Conservation (phyloP, 2,797 vertebrate genomes). For the Lepus townsendii region DNA sequence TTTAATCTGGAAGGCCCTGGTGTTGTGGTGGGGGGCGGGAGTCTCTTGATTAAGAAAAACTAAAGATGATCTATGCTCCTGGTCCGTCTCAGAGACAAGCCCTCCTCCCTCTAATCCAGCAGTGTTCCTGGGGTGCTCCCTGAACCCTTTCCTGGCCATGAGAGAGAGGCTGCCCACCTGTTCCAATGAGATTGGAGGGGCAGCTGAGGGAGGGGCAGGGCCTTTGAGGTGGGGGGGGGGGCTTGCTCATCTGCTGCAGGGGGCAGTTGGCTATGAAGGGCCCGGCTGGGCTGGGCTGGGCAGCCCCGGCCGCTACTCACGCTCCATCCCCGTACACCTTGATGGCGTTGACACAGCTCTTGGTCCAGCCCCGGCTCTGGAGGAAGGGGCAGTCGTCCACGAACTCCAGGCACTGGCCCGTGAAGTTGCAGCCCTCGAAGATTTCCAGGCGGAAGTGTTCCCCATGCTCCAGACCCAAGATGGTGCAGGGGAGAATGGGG, state of each 20-base stretch:
- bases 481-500: not conserved
- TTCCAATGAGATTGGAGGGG: not conserved
- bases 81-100: not conserved
- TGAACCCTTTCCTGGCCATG: not conserved
- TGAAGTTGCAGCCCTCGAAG: conserved; percentile 94
- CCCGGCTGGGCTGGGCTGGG: rapidly evolving
- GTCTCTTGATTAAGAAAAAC: not conserved
- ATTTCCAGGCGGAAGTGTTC: conserved; percentile 95
- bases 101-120: not conserved
- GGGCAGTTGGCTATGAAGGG: not conserved
- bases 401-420: conserved; percentile 94
- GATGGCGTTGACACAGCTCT: conserved; percentile 93
- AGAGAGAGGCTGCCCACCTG: not conserved
- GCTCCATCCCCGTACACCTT: conserved; percentile 95
- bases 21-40: not conserved
- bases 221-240: not conserved
- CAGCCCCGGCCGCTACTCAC: conserved; percentile 88
- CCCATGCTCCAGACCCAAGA: conserved; percentile 90
- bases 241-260: not conserved
- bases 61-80: not conserved
- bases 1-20: not conserved
- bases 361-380: conserved; percentile 93
- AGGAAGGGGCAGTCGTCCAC: conserved; percentile 95
- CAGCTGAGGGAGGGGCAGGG: not conserved
- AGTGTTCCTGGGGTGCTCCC: not conserved